These are phyloP conservation scores for Drosophila paranaensis DNA, from an alignment of 2,888 invertebrate genomes.

Conservation along the genomic window DNA sequence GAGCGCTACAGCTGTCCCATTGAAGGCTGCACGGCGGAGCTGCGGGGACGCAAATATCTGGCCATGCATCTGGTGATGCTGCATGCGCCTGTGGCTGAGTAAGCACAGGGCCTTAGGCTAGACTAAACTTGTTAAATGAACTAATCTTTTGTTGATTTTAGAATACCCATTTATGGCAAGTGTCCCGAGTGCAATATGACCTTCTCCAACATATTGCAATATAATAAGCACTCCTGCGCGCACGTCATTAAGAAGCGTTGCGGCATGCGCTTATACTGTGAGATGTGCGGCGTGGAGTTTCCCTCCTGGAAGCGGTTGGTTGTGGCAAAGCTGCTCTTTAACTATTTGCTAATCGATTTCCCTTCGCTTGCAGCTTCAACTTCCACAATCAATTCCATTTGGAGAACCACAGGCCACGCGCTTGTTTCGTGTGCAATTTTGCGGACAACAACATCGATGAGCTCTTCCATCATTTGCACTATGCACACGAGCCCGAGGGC, in stretches of 20 bases:
- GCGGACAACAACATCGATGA: conserved; percentile 76
- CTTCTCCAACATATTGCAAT: conserved; percentile 78
- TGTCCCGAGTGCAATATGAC: conserved; percentile 80
- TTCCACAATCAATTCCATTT: conserved; percentile 84
- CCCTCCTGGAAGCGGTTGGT: conserved; percentile 82
- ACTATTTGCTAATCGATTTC: not conserved
- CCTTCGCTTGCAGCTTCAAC: conserved; percentile 68
- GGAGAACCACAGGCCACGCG: conserved; percentile 78
- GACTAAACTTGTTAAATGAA: too few species aligned
- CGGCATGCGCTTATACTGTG: conserved; percentile 71
- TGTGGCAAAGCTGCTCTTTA: accelerated
- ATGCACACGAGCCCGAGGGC: conserved; percentile 75
- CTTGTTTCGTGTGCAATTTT: conserved; percentile 80
- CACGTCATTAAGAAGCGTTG: conserved; percentile 67
- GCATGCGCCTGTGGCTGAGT: conserved; percentile 78
- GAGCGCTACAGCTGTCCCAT: conserved; percentile 70
- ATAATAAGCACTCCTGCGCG: conserved; percentile 83
- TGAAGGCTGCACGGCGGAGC: conserved; percentile 50
- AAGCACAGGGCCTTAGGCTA: not conserved
- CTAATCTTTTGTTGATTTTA: not conserved
- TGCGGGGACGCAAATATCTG: conserved; percentile 56
- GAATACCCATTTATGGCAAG: conserved; percentile 66
- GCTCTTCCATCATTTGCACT: conserved; percentile 82
- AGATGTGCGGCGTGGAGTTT: conserved; percentile 75
- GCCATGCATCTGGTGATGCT: conserved; percentile 80